phyloP scores from a whole-genome alignment of 2,113 vertebrate species.

The Ageneiosus marmoratus region DNA sequence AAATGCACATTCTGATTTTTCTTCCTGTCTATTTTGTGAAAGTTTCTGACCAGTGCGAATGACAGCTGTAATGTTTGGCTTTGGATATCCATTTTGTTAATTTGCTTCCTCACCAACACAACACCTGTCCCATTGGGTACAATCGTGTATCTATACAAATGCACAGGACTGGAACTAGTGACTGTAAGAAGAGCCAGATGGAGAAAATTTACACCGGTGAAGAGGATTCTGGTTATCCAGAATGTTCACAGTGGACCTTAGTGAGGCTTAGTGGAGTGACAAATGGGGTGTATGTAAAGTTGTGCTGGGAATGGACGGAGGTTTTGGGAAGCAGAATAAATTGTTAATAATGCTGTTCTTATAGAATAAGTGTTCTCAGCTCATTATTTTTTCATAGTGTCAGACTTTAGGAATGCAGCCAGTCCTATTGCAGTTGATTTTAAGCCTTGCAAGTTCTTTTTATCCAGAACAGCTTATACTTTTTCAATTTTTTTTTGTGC shows the following conservation, averaged over 20 bases:
- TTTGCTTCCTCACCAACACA: constrained; percentile 44
- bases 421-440: constrained; percentile 27
- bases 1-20: not conserved
- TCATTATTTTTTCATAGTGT: constrained; percentile 39
- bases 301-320: constrained; percentile 23
- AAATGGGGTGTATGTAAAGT: constrained; percentile 18
- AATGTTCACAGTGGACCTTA: not conserved
- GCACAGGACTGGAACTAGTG: constrained; percentile 6
- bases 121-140: constrained; percentile 38
- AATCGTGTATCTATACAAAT: constrained; percentile 14
- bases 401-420: constrained; percentile 41
- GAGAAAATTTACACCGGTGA: constrained; percentile 20
- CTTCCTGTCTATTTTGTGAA: constrained; percentile 26
- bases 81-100: constrained; percentile 55
- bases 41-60: constrained; percentile 40
- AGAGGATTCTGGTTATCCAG: constrained; percentile 13
- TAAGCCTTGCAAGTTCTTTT: not conserved
- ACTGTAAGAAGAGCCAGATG: not conserved
- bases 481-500: not conserved
- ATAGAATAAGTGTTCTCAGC: constrained; percentile 34
- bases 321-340: constrained; percentile 16
- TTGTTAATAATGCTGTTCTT: constrained; percentile 27
- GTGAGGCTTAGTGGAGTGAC: constrained; percentile 5
- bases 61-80: constrained; percentile 37
- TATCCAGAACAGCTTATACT: not conserved